Base-by-base conservation (phyloP, 2,888 invertebrate species). In the Epirrhoe tristata region DNA sequence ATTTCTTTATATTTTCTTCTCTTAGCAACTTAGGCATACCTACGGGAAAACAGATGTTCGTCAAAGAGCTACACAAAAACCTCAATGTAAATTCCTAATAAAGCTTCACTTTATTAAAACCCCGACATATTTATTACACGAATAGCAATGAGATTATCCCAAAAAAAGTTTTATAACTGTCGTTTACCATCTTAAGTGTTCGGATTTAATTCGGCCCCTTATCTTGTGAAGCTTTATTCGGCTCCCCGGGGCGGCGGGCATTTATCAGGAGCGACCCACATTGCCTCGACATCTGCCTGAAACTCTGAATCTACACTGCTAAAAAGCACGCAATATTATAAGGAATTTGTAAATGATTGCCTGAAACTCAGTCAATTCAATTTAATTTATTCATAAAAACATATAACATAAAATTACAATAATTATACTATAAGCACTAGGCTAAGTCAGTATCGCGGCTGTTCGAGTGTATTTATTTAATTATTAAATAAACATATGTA, bases 211-310 rank as follows among this genome's bases (percentile, higher is more conserved):
- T 83, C 77, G 74, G 79, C 70, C 72, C 69, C 79, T 86, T 88
- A 87, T 87, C 87, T 82, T 59, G 77, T 77, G 78, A 79, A 78
- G 78, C 81, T 80, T 79, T 79, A 85, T 82, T 84, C 78, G 83
- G 17, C 85, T 86, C 87, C 85, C 81, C 76, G 74, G 85, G 85
- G 82, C 77, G 77, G 77, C 79, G 80, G 78, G 83, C 87, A 90
- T 91, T 90, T 90, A 90, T 91, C 91, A 91, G 86, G 69, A 73
- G 74, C 87, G 88, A 87, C 88, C 90, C 89, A 87, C 85, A 88
- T 89, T 86, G 88, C 80, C 78, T 73, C 81, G 83, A 80, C 87
- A 90, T 66, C 67, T 67, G 67, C 63, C 53, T 59, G 34, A 61
- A 67, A 71, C 17, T 60, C 36, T 24, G n/a, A 36, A 36, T 50